phyloP scores from a whole-genome alignment of 1,140 invertebrate species.

The Neuroterus valhalla region DNA sequence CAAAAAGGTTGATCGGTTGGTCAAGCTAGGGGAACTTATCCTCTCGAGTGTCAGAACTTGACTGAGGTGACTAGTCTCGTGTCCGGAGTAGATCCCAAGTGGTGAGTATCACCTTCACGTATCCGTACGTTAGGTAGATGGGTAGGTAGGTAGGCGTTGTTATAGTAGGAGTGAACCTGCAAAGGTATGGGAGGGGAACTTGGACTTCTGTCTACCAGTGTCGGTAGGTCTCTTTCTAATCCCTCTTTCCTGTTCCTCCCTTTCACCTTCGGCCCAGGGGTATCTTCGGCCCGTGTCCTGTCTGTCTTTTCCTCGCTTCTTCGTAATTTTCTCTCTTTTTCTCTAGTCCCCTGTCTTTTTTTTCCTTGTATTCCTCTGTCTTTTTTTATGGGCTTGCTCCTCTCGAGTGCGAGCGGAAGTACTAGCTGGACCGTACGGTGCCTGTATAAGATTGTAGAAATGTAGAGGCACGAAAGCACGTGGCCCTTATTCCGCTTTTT shows the following conservation, averaged over 20 bases:
- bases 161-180: slow-evolving; percentile 68
- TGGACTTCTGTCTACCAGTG: slow-evolving; percentile 59
- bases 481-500: slow-evolving; percentile 63
- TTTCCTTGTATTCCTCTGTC: not conserved
- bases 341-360: slow-evolving; percentile 14
- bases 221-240: slow-evolving; percentile 56
- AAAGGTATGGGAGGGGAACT: slow-evolving; percentile 65
- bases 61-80: slow-evolving; percentile 59
- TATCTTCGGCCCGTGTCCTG: slow-evolving; percentile 28
- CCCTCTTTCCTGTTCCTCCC: slow-evolving; percentile 42
- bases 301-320: slow-evolving; percentile 27
- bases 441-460: slow-evolving; percentile 63
- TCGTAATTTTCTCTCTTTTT: slow-evolving; percentile 32
- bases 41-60: slow-evolving; percentile 68
- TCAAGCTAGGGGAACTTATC: slow-evolving; percentile 47
- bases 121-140: slow-evolving; percentile 46
- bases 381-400: not conserved
- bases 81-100: slow-evolving; percentile 56
- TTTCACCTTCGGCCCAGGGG: slow-evolving; percentile 27
- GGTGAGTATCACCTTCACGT: slow-evolving; percentile 63
- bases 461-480: slow-evolving; percentile 54
- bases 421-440: slow-evolving; percentile 52
- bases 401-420: slow-evolving; percentile 21
- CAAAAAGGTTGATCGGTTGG: too few species aligned
- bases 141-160: slow-evolving; percentile 60